These are phyloP conservation scores for Napeogenes inachia DNA, from an alignment of 2,888 invertebrate species.

Conservation along the genomic window DNA sequence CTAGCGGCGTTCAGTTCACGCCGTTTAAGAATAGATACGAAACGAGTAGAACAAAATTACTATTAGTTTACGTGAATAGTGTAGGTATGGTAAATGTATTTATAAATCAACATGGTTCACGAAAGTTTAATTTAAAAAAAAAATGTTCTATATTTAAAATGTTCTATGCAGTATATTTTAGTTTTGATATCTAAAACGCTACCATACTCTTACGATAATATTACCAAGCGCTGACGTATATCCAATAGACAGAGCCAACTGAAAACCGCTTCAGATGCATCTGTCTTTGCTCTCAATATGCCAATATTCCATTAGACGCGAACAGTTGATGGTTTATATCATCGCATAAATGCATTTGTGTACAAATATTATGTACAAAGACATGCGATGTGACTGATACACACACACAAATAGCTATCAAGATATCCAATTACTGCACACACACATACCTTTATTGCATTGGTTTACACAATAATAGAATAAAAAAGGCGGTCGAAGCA, in stretches of 20 bases:
- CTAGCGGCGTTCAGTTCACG: too few relatives aligned
- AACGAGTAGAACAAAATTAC: too few relatives aligned
- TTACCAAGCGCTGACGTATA: conserved; percentile 1
- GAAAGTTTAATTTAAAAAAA: too few relatives aligned
- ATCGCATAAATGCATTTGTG: conserved; percentile 18
- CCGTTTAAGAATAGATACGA: too few relatives aligned
- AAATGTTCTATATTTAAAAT: too few relatives aligned
- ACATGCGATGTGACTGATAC: neutral
- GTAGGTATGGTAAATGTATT: too few relatives aligned
- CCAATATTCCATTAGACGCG: conserved; percentile 29
- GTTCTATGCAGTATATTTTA: neutral
- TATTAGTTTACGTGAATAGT: too few relatives aligned
- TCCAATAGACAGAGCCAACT: conserved; percentile 9
- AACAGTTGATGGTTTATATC: conserved; percentile 27
- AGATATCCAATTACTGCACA: neutral
- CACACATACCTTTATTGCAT: too few relatives aligned
- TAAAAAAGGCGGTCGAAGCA: too few relatives aligned
- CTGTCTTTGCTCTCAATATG: conserved; percentile 25
- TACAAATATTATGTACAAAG: conserved; percentile 5
- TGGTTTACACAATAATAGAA: too few relatives aligned
- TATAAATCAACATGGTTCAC: too few relatives aligned
- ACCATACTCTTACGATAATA: neutral
- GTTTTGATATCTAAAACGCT: too few relatives aligned
- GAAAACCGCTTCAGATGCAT: conserved; percentile 3
- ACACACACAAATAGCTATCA: neutral